Evolutionary conservation across 2,888 invertebrate species (phyloP).

Genomic region (Neoscelio sp.): DNA sequence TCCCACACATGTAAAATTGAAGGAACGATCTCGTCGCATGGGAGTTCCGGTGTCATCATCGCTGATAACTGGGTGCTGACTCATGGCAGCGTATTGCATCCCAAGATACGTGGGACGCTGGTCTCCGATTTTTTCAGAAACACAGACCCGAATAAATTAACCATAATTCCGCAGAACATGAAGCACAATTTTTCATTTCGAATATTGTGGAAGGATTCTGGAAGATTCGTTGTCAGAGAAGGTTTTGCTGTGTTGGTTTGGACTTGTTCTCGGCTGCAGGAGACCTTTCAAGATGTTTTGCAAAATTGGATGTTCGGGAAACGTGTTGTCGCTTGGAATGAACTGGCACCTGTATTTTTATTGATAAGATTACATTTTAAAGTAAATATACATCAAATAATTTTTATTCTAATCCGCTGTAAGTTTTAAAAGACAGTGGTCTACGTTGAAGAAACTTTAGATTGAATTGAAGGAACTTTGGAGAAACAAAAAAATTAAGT

Average conservation of each 20-base stretch:
- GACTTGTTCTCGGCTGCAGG: conserved; percentile 84
- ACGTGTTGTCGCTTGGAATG: conserved; percentile 83
- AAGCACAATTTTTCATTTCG: conserved; percentile 62
- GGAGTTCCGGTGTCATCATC: conserved; percentile 85
- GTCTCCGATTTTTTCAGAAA: conserved; percentile 58
- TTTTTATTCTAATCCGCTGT: too few relatives aligned
- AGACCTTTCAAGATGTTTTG: conserved; percentile 84
- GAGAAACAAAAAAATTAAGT: too few relatives aligned
- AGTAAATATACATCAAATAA: conserved; percentile 3
- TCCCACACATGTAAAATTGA: conserved; percentile 83
- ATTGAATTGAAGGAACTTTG: too few relatives aligned
- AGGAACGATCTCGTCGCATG: conserved; percentile 75
- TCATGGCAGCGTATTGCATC: conserved; percentile 84
- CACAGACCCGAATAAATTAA: conserved; percentile 66
- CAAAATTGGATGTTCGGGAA: conserved; percentile 85
- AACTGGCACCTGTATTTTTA: conserved; percentile 84
- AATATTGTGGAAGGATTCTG: conserved; percentile 54
- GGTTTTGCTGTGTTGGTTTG: conserved; percentile 84
- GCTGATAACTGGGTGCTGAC: conserved; percentile 85
- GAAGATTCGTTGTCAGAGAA: conserved; percentile 79
- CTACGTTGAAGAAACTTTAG: background rate
- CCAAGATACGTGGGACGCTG: conserved; percentile 77
- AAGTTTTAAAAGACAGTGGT: too few relatives aligned
- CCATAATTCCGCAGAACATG: conserved; percentile 46
- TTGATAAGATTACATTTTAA: conserved; percentile 80